Conservation (phyloP, 2,888 invertebrate species). For the Bombylius discolor region DNA sequence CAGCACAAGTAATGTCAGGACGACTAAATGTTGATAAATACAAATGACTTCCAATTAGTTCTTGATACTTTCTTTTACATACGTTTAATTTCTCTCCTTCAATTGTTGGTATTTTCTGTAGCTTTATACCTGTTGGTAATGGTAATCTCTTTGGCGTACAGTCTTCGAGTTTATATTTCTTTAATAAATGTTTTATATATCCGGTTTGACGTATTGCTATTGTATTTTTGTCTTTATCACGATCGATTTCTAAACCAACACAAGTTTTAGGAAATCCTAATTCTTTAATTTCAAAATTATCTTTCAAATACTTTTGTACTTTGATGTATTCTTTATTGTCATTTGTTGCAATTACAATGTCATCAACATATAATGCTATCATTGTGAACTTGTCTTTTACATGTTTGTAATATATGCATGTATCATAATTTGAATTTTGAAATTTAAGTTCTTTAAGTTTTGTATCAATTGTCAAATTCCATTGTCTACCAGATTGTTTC, state of each 20-base stretch:
- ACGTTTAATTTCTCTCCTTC: neutral
- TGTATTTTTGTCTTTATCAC: neutral
- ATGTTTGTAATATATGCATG: neutral
- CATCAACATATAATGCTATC: neutral
- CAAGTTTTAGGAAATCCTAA: neutral
- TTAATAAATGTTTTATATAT: neutral
- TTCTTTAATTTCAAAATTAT: neutral
- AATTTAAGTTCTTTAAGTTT: too few relatives aligned
- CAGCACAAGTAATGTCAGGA: conserved; percentile 1
- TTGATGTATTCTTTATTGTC: neutral
- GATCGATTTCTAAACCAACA: neutral
- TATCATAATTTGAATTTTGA: too few relatives aligned
- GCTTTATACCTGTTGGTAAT: neutral
- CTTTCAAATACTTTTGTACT: neutral
- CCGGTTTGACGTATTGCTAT: neutral
- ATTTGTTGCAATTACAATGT: neutral
- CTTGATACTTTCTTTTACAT: too few relatives aligned
- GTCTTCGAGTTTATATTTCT: neutral
- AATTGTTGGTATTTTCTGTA: neutral
- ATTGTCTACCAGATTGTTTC: too few relatives aligned
- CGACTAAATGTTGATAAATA: neutral
- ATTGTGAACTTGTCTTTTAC: neutral
- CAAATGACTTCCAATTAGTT: too few relatives aligned
- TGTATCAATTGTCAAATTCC: too few relatives aligned
- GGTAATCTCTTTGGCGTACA: too few relatives aligned